Conservation (phyloP, 2,797 vertebrate species). For the Scyliorhinus canicula region DNA sequence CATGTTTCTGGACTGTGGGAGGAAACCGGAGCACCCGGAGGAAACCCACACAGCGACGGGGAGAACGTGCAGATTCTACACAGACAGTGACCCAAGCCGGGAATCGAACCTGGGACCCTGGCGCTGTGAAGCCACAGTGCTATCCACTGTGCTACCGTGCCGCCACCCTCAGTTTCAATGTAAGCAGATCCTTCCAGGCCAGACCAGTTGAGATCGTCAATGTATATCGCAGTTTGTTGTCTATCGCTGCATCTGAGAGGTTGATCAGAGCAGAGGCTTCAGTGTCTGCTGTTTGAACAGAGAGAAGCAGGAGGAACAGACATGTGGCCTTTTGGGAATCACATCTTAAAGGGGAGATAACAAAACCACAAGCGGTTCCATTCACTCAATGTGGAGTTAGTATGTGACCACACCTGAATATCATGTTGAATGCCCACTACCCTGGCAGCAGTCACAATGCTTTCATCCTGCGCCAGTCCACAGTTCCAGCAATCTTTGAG, state of each 20-base stretch:
- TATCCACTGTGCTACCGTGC: no score
- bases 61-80: no score
- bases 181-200: not conserved
- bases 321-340: not conserved
- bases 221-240: not conserved
- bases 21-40: no score
- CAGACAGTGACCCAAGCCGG: no score
- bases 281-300: not conserved
- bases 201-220: not conserved
- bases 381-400: not conserved
- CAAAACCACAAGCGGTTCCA: not conserved
- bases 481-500: not conserved
- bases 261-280: not conserved
- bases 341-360: not conserved
- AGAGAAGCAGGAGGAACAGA: not conserved
- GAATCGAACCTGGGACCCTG: no score
- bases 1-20: no score
- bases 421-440: not conserved
- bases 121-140: no score
- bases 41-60: no score
- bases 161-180: not conserved
- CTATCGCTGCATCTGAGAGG: not conserved
- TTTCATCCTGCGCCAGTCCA: not conserved
- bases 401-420: not conserved
- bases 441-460: not conserved